Evolutionary conservation across 1,140 invertebrate species (phyloP).

Genomic region (Melanaphis sacchari): DNA sequence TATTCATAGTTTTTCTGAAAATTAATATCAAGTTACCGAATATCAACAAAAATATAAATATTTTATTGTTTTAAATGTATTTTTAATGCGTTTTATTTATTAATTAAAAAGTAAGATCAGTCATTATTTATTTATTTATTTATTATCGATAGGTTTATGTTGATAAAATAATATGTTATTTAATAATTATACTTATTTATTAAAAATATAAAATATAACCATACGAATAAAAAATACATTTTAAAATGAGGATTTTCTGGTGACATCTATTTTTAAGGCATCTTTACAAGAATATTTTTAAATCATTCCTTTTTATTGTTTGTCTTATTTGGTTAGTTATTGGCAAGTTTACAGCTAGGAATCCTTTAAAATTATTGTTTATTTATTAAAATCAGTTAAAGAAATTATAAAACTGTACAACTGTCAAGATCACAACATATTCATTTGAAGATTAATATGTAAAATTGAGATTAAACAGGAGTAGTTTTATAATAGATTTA

Average conservation of each 20-base stretch:
- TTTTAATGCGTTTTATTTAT: neutral
- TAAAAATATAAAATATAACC: neutral
- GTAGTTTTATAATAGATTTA: neutral
- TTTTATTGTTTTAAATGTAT: neutral
- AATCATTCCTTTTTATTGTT: neutral
- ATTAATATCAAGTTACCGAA: neutral
- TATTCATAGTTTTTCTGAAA: neutral
- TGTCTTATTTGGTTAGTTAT: neutral
- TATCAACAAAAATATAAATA: neutral
- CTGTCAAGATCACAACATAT: neutral
- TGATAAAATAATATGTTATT: neutral
- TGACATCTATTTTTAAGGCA: neutral
- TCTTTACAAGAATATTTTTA: neutral
- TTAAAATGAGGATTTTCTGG: neutral
- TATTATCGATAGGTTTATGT: neutral
- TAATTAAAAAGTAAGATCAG: neutral
- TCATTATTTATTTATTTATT: neutral
- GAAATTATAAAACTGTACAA: constrained; percentile 10
- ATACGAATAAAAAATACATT: neutral
- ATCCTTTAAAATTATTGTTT: neutral
- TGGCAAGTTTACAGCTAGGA: neutral
- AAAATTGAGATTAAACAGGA: constrained; percentile 1
- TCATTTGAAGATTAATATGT: neutral
- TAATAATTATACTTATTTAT: too few relatives aligned
- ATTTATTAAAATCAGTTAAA: constrained; percentile 5